Conservation (phyloP, 2,888 invertebrate species). For the Scaptomyza flava region DNA sequence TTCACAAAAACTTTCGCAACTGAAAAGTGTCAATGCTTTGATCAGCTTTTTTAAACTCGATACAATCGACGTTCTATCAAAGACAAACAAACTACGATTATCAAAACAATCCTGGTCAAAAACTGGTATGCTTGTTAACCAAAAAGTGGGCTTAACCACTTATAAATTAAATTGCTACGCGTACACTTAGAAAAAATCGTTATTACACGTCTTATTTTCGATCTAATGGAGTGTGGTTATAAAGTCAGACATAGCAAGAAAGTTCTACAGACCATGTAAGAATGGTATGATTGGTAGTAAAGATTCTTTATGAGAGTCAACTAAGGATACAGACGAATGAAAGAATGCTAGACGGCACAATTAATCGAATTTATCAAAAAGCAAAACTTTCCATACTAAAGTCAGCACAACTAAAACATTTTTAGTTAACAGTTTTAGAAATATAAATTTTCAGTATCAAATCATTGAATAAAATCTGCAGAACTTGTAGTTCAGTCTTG, state of each 20-base stretch:
- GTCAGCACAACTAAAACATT: no score
- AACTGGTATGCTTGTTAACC: constrained; percentile 34
- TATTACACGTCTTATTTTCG: no score
- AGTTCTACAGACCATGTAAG: no score
- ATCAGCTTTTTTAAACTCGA: constrained; percentile 40
- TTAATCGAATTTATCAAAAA: no score
- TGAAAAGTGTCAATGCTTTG: constrained; percentile 49
- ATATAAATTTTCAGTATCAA: neutral
- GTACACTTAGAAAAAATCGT: neutral
- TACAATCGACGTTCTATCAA: constrained; percentile 27
- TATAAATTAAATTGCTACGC: constrained; percentile 2
- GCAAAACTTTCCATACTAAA: no score
- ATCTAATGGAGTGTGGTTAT: no score
- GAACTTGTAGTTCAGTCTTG: constrained; percentile 2
- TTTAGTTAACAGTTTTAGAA: neutral
- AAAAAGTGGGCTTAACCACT: constrained; percentile 13
- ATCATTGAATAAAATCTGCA: neutral
- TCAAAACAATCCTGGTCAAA: constrained; percentile 10
- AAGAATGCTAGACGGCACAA: no score
- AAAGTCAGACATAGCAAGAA: no score
- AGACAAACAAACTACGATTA: constrained; percentile 2
- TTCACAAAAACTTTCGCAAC: constrained; percentile 38
- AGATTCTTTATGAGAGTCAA: no score
- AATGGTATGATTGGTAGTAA: no score
- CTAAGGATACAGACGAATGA: no score